Evolutionary conservation across 2,113 vertebrate species (phyloP).

Genomic region (Falcunculus frontatus): DNA sequence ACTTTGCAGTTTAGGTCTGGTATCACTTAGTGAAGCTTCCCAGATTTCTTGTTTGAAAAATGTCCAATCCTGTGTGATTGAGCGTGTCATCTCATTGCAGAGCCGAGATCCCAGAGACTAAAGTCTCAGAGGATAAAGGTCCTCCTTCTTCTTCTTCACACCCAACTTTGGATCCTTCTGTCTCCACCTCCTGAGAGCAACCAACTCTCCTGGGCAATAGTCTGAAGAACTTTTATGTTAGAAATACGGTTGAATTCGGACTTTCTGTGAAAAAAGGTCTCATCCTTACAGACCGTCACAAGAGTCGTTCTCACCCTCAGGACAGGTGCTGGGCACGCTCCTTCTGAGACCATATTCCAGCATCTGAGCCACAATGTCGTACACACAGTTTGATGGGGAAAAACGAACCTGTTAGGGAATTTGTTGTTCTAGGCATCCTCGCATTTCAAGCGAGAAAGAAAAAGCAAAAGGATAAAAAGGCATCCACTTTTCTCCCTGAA

Average conservation of each 20-base stretch:
- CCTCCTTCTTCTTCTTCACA: background rate
- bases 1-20: background rate
- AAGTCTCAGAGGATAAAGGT: background rate
- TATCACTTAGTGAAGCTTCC: background rate
- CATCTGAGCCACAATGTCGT: background rate
- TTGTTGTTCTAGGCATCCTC: background rate
- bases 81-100: background rate
- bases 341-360: background rate
- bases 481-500: background rate
- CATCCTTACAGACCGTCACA: background rate
- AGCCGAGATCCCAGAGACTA: background rate
- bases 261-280: background rate
- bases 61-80: background rate
- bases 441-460: background rate
- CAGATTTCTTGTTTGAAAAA: background rate
- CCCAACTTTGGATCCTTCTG: background rate
- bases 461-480: background rate
- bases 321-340: rapidly evolving
- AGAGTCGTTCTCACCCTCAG: background rate
- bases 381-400: background rate
- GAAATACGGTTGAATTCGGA: background rate
- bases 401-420: background rate
- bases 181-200: background rate
- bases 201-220: background rate
- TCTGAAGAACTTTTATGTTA: background rate